phyloP scores from a whole-genome alignment of 2,797 vertebrate species.

The Sebastes iracundus region DNA sequence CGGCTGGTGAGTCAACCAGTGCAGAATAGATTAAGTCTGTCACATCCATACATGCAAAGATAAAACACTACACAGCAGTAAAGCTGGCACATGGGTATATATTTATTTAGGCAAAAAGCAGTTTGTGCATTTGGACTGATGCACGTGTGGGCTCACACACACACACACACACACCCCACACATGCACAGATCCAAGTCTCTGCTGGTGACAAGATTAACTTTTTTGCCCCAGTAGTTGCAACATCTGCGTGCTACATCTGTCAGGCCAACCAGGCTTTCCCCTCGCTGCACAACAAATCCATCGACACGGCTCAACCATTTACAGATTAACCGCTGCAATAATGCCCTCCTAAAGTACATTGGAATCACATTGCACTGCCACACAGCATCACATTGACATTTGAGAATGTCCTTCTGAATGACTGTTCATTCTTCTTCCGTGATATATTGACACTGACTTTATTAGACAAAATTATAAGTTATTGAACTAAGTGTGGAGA shows the following conservation, averaged over 20 bases:
- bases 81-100: background rate
- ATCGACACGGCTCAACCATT: conserved; percentile 69
- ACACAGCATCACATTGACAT: conserved; percentile 7
- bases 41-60: conserved; percentile 6
- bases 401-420: background rate
- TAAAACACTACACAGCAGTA: background rate
- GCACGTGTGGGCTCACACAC: conserved; percentile 4
- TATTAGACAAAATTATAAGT: conserved; percentile 7
- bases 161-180: background rate
- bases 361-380: conserved; percentile 25
- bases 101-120: background rate
- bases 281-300: conserved; percentile 69
- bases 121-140: conserved; percentile 4
- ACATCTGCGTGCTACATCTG: conserved; percentile 82
- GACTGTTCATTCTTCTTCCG: background rate
- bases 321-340: conserved; percentile 77
- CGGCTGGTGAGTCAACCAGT: background rate
- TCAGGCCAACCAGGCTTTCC: conserved; percentile 65
- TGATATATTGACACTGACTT: background rate
- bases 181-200: conserved; percentile 30
- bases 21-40: background rate
- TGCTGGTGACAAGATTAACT: conserved; percentile 73
- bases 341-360: conserved; percentile 63
- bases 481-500: conserved; percentile 26
- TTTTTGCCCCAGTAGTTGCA: conserved; percentile 66